Evolutionary conservation across 2,888 invertebrate species (phyloP).

Genomic region (Argyresthia albistria): DNA sequence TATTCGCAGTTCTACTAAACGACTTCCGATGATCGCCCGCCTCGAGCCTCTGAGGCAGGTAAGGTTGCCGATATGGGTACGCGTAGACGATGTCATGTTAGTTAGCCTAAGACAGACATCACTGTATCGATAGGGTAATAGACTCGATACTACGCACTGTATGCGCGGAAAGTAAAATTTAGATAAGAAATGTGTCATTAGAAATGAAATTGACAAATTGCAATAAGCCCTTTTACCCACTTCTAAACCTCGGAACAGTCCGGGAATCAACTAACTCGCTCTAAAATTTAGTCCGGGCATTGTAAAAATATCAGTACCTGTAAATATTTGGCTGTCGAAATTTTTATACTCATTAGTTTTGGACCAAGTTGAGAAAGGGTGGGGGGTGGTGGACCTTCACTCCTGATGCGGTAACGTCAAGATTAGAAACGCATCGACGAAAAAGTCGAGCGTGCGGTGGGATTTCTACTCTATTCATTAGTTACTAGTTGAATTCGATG

Average conservation of each 20-base stretch:
- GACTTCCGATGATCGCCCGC: neutral
- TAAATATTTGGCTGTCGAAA: constrained; percentile 66
- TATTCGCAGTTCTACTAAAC: neutral
- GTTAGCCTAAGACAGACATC: constrained; percentile 17
- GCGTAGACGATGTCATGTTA: constrained; percentile 1
- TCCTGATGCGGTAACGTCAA: neutral
- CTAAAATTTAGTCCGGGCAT: constrained; percentile 49
- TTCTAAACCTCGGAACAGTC: neutral
- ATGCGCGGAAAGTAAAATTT: constrained; percentile 42
- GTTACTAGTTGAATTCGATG: neutral
- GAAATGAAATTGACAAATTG: constrained; percentile 40
- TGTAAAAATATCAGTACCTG: constrained; percentile 59
- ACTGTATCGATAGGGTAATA: constrained; percentile 64
- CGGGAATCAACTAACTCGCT: neutral
- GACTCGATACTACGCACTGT: constrained; percentile 38
- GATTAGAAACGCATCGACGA: neutral
- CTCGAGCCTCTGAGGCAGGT: neutral
- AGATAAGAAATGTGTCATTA: constrained; percentile 67
- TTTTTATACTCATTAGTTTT: constrained; percentile 62
- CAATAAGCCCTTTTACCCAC: constrained; percentile 26
- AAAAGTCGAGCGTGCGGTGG: neutral
- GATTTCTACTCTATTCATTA: no score
- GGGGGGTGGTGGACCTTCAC: constrained; percentile 11
- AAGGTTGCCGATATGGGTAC: neutral
- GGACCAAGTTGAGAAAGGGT: constrained; percentile 39